Evolutionary conservation across 1,140 invertebrate genomes (phyloP).

Genomic region (Pseudomyrmex pallidus): DNA sequence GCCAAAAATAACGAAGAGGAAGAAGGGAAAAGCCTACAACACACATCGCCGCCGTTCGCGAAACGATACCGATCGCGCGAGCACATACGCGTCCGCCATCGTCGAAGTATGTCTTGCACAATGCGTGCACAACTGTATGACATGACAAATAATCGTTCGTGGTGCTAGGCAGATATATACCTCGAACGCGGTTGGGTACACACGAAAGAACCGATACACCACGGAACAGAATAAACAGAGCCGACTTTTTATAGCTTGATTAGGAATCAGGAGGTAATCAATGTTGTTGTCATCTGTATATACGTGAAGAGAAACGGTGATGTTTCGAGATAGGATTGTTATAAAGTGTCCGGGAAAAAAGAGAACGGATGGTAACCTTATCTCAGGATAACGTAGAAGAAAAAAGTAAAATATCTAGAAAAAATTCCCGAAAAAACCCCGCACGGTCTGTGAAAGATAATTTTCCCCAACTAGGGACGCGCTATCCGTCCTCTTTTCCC

Average conservation of each 20-base stretch:
- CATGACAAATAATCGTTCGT: constrained; percentile 55
- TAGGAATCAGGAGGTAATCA: constrained; percentile 48
- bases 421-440: too few species aligned
- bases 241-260: constrained; percentile 46
- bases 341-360: too few species aligned
- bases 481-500: too few species aligned
- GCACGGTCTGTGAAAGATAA: too few species aligned
- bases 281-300: too few species aligned
- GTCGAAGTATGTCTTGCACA: constrained; percentile 21
- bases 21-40: constrained; percentile 24
- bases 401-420: too few species aligned
- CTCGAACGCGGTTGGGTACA: constrained; percentile 13
- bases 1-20: constrained; percentile 2
- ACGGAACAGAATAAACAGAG: constrained; percentile 36
- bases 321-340: too few species aligned
- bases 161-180: constrained; percentile 46
- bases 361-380: too few species aligned
- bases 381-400: too few species aligned
- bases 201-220: constrained; percentile 45
- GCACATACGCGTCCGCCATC: constrained; percentile 35
- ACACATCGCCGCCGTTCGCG: constrained; percentile 11
- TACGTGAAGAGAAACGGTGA: too few species aligned
- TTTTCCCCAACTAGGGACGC: too few species aligned
- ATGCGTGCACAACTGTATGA: constrained; percentile 31
- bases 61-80: constrained; percentile 51